Percentiles rank a stretch among this genome's conserved stretches.
These are phyloP conservation scores for Drosophila acutilabella DNA, from an alignment of 2,888 invertebrate species.

Conservation along the genomic window DNA sequence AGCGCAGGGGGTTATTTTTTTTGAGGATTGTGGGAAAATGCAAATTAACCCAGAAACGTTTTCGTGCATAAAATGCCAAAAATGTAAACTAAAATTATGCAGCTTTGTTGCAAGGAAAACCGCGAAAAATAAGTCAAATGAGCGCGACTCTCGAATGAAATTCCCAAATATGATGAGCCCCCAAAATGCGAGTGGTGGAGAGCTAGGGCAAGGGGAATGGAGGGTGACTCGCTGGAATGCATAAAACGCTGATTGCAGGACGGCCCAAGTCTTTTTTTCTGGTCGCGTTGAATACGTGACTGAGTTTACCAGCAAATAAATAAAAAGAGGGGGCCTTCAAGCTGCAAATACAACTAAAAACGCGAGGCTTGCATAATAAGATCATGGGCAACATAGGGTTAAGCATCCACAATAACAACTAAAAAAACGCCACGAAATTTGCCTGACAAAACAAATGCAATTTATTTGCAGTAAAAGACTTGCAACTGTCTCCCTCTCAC, in stretches of 20 bases:
- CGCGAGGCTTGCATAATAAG: slow-evolving; percentile 52
- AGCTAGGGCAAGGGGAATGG: background rate
- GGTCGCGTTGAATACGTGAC: slow-evolving; percentile 45
- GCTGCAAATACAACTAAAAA: slow-evolving; percentile 23
- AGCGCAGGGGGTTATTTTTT: background rate
- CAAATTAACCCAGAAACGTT: slow-evolving; percentile 76
- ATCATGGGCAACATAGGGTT: slow-evolving; percentile 38
- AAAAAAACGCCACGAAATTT: slow-evolving; percentile 30
- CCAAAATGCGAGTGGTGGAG: background rate
- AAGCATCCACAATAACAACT: slow-evolving; percentile 33
- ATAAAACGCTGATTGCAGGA: slow-evolving; percentile 56
- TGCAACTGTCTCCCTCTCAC: slow-evolving; percentile 6
- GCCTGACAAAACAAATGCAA: slow-evolving; percentile 61
- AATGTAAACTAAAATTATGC: slow-evolving; percentile 72
- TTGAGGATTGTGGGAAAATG: slow-evolving; percentile 27
- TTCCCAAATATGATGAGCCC: background rate
- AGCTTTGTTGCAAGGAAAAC: slow-evolving; percentile 50
- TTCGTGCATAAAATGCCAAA: slow-evolving; percentile 73
- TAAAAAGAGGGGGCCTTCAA: slow-evolving; percentile 39
- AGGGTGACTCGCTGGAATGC: slow-evolving; percentile 27
- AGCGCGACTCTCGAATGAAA: slow-evolving; percentile 22
- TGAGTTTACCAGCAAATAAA: slow-evolving; percentile 52
- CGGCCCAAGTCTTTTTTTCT: slow-evolving; percentile 22
- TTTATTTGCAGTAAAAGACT: slow-evolving; percentile 51
- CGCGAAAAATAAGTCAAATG: slow-evolving; percentile 44